phyloP scores from a whole-genome alignment of 2,113 vertebrate species.

The Alethe diademata region DNA sequence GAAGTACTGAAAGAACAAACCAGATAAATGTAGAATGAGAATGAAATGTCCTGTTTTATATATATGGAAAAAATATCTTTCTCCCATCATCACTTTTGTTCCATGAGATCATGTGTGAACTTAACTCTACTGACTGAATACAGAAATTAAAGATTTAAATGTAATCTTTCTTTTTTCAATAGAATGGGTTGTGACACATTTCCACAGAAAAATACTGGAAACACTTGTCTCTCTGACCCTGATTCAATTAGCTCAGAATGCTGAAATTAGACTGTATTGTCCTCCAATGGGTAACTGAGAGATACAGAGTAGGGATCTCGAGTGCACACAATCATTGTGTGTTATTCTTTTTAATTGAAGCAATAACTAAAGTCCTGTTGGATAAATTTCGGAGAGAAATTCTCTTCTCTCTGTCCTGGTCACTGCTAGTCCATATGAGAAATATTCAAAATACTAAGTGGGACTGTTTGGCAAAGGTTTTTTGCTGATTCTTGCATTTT shows the following conservation, averaged over 20 bases:
- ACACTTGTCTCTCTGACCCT: not conserved
- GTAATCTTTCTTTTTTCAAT: not conserved
- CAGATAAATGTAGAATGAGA: not conserved
- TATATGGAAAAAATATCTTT: not conserved
- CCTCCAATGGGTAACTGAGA: not conserved
- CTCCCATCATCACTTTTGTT: not conserved
- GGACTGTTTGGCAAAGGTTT: not conserved
- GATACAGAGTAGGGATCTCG: not conserved
- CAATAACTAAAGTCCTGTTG: not conserved
- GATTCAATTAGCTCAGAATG: not conserved
- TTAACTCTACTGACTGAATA: not conserved
- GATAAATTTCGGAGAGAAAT: not conserved
- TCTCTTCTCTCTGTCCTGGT: not conserved
- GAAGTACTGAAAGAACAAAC: not conserved
- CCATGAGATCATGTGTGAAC: not conserved
- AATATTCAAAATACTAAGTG: not conserved
- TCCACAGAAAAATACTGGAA: not conserved
- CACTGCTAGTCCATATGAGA: not conserved
- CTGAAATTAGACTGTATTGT: not conserved
- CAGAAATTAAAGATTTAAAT: not conserved
- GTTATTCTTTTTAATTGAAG: not conserved
- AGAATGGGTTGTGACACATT: not conserved
- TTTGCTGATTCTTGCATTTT: not conserved
- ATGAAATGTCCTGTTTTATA: not conserved
- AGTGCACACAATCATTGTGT: not conserved